phyloP scores from a whole-genome alignment of 2,797 vertebrate genomes.

The Pseudotriccus pelzelni region DNA sequence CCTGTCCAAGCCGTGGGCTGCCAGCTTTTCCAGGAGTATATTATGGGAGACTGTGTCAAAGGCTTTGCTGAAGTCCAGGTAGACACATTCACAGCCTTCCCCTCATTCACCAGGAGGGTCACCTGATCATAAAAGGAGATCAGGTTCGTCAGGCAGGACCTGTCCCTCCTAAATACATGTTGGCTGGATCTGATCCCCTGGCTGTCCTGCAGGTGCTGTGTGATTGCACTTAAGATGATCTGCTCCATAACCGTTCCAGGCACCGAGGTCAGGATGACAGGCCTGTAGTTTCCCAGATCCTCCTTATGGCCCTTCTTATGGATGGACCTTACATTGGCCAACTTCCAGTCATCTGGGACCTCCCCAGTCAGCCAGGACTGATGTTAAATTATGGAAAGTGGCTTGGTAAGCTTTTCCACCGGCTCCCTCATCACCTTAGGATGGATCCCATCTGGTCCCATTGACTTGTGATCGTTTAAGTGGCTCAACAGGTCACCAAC shows the following conservation, averaged over 20 bases:
- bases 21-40: background rate
- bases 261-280: background rate
- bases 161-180: background rate
- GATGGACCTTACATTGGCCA: background rate
- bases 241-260: background rate
- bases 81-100: background rate
- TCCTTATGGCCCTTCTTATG: background rate
- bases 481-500: background rate
- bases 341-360: background rate
- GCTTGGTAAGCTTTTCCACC: background rate
- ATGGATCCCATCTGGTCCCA: background rate
- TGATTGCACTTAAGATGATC: background rate
- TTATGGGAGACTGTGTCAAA: background rate
- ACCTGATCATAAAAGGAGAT: background rate
- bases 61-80: background rate
- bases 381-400: background rate
- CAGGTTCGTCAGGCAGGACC: background rate
- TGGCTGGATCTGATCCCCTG: background rate
- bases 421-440: background rate
- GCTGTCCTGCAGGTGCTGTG: background rate
- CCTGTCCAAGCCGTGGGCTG: background rate
- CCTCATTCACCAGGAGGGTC: background rate
- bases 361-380: background rate
- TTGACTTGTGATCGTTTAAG: background rate
- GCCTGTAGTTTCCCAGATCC: background rate